A percentile compares a stretch with the other conserved stretches of the same genome.
Conservation (phyloP, 2,797 vertebrate species). For the Pogoniulus pusillus region DNA sequence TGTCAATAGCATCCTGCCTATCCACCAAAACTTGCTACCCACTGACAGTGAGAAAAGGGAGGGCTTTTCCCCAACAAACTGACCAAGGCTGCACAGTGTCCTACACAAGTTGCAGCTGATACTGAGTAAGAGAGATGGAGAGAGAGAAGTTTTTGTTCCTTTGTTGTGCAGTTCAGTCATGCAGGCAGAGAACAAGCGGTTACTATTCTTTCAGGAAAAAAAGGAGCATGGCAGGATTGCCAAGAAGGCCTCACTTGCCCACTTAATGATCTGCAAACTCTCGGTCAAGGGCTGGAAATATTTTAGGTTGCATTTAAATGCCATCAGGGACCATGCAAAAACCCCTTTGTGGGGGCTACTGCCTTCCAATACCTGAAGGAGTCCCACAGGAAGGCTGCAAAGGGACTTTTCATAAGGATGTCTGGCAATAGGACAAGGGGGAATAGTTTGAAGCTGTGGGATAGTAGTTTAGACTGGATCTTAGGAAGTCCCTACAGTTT, state of each 20-base stretch:
- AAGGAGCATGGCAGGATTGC: conserved; percentile 10
- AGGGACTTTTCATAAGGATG: too few species aligned
- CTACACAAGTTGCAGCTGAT: neutral
- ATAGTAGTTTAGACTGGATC: too few species aligned
- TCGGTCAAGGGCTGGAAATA: neutral
- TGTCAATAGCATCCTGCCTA: neutral
- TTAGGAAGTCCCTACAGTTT: too few species aligned
- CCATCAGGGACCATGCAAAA: neutral
- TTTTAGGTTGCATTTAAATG: neutral
- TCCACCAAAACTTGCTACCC: neutral
- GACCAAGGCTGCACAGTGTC: neutral
- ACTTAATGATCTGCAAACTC: conserved; percentile 12
- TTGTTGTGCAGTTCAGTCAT: conserved; percentile 30
- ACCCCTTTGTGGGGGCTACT: neutral
- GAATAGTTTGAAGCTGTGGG: too few species aligned
- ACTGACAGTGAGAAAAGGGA: neutral
- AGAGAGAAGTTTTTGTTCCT: neutral
- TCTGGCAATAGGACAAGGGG: too few species aligned
- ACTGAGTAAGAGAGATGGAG: neutral
- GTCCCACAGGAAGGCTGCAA: too few species aligned
- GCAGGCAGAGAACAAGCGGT: conserved; percentile 40
- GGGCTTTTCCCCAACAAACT: neutral
- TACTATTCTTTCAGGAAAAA: conserved; percentile 33
- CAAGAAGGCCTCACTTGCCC: neutral
- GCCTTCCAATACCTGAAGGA: too few species aligned